Evolutionary conservation across 2,888 invertebrate species (phyloP).

Genomic region (Synergus japonicus): DNA sequence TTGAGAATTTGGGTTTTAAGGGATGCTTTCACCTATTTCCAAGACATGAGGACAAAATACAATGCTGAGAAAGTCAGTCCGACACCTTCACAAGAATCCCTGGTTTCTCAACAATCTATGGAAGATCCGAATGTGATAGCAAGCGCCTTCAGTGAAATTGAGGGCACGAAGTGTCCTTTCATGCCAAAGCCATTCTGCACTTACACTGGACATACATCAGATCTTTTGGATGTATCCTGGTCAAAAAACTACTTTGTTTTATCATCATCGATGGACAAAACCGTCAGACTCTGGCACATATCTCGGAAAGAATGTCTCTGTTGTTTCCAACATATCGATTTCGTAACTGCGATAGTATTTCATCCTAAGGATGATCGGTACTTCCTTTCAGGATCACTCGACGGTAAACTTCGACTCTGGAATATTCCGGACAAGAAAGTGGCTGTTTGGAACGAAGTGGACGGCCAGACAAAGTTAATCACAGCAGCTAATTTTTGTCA

Average conservation of each 20-base stretch:
- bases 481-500: conserved; percentile 98
- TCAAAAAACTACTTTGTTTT: conserved; percentile 98
- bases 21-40: conserved; percentile 94
- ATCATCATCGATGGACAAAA: conserved; percentile 99
- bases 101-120: conserved; percentile 87
- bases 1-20: conserved; percentile 96
- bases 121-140: conserved; percentile 81
- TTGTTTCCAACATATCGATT: conserved; percentile 99
- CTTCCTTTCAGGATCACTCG: conserved; percentile 97
- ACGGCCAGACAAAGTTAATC: conserved; percentile 95
- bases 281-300: conserved; percentile 98
- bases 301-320: conserved; percentile 98
- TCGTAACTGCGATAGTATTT: conserved; percentile 99
- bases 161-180: conserved; percentile 83
- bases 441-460: conserved; percentile 97
- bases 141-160: conserved; percentile 80
- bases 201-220: conserved; percentile 96
- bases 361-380: conserved; percentile 95
- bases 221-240: conserved; percentile 98
- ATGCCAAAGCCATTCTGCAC: conserved; percentile 94
- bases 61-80: conserved; percentile 95
- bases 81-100: conserved; percentile 94
- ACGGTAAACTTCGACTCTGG: conserved; percentile 99
- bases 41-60: conserved; percentile 97
- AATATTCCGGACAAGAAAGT: conserved; percentile 99